Percentiles rank a stretch among this genome's conserved stretches.
Conservation (phyloP, 2,888 invertebrate species). For the Portevinia maculata region DNA sequence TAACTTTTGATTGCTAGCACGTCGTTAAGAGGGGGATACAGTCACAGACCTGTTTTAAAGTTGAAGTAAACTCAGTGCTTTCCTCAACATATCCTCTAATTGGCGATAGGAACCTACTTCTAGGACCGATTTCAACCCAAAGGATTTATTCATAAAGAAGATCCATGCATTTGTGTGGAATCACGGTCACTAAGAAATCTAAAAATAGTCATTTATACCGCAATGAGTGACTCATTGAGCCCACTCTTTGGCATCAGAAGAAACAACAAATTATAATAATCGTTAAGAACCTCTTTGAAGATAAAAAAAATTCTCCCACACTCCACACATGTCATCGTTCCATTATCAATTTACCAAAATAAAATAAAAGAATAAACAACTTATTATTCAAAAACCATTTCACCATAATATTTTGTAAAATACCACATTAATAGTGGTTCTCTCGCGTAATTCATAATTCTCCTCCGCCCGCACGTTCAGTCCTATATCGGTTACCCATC, state of each 20-base stretch:
- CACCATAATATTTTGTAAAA: slow-evolving; percentile 80
- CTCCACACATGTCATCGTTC: slow-evolving; percentile 71
- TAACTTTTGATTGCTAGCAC: too few relatives aligned
- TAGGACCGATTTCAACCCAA: too few relatives aligned
- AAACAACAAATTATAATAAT: slow-evolving; percentile 7
- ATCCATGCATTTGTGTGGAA: too few relatives aligned
- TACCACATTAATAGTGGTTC: slow-evolving; percentile 80
- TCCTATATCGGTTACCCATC: slow-evolving; percentile 38
- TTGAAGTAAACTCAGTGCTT: too few relatives aligned
- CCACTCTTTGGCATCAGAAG: neutral
- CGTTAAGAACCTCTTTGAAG: slow-evolving; percentile 30
- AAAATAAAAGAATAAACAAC: slow-evolving; percentile 20
- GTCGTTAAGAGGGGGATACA: too few relatives aligned
- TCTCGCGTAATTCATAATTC: slow-evolving; percentile 70
- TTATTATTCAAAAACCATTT: slow-evolving; percentile 72
- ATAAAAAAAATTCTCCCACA: slow-evolving; percentile 67
- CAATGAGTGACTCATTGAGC: neutral
- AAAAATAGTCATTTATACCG: neutral
- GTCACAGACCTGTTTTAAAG: too few relatives aligned
- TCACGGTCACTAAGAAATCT: too few relatives aligned
- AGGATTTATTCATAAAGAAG: too few relatives aligned
- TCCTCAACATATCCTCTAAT: too few relatives aligned
- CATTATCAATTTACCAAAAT: slow-evolving; percentile 60
- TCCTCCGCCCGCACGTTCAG: slow-evolving; percentile 1
- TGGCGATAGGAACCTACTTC: too few relatives aligned